Conservation (phyloP, 2,888 invertebrate species). For the Brachynemurus nebulosus region DNA sequence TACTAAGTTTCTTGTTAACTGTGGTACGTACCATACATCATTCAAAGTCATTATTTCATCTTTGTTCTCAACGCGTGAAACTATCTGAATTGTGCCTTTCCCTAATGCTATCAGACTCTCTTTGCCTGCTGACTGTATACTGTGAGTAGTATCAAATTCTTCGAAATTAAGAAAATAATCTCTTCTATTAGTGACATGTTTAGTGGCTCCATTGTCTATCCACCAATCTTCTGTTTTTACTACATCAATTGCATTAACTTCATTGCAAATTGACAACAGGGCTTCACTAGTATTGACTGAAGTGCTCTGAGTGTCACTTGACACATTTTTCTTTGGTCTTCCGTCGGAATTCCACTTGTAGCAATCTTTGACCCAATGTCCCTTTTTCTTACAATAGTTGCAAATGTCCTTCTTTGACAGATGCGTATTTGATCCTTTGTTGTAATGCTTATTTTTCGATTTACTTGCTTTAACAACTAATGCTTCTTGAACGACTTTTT, state of each 20-base stretch:
- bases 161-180: background rate
- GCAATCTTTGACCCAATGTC: background rate
- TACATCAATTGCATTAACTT: background rate
- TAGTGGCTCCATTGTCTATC: background rate
- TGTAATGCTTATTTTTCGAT: background rate
- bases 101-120: background rate
- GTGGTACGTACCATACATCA: background rate
- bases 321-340: background rate
- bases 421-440: too few relatives aligned
- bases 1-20: background rate
- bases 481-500: background rate
- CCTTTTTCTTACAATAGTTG: background rate
- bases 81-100: background rate
- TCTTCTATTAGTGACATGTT: background rate
- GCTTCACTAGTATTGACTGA: background rate
- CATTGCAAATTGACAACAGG: background rate
- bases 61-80: background rate
- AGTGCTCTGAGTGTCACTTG: background rate
- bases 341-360: background rate
- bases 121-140: background rate
- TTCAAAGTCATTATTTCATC: background rate
- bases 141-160: background rate
- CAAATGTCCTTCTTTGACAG: background rate
- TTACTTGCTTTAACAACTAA: background rate
- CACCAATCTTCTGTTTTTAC: background rate